Base-by-base conservation (phyloP, 2,888 invertebrate genomes). In the Neuroscelio doddi region DNA sequence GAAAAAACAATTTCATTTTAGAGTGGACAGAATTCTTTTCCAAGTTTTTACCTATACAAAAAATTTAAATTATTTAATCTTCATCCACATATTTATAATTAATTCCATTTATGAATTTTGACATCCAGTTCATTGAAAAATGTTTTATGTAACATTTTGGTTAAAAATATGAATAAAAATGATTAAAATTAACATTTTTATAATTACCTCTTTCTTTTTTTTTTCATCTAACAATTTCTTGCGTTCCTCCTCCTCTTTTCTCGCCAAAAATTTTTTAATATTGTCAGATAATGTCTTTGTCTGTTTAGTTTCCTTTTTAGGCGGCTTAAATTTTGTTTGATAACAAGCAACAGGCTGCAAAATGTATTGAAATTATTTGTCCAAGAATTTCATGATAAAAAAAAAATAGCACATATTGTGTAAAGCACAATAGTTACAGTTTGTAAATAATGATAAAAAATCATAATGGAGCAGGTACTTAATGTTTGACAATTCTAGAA, bases 221-320 rank as follows among this genome's bases (percentile, higher is more conserved):
- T 87, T 87, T 57, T 89, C 88, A 24, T 90, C 90, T 45, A 90
- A 89, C 1, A 87, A 77, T 59, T 87, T 86, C 74, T 90, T 91
- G 56, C 87, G 87, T 57, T 85, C 88, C 79, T 95, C 95, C 61
- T 91, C 90, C 79, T 94, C 93, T 77, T 92, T 93, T 72, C 91
- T 91, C 0, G 91, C 93, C 12, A 95, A 85, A 83, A 95, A 96
- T 80, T 91, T 93, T 80, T 93, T 91, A 46, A 96, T 92, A 73
- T 94, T 94, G 1, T 88, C 89, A 0, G 94, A 94, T 4, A 95
- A 86, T 61, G 85, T 86, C 74, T 88, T 88, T 68, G 87, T 89
- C 50, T 90, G 88, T 73, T 91, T 91, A 32, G 89, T 88, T 74
- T 91, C 90, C 77, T 94, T 95, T 79, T 94, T 94, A 0, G 94